These are phyloP conservation scores for Muscicapa striata DNA, from an alignment of 2,797 vertebrate genomes.

Conservation along the genomic window DNA sequence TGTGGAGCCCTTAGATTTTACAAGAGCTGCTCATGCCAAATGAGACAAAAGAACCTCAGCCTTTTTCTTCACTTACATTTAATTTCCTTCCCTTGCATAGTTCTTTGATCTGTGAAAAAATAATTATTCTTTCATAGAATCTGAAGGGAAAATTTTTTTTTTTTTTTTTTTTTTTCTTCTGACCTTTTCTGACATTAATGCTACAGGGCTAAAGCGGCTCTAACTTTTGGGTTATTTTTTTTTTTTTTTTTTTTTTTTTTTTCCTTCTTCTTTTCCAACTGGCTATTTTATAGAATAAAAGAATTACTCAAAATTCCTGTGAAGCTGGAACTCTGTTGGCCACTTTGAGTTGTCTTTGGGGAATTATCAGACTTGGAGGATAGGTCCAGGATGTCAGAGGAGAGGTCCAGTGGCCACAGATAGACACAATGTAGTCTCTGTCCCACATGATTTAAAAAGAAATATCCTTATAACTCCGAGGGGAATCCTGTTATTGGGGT, in stretches of 20 bases:
- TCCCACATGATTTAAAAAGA: background rate
- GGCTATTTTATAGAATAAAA: background rate
- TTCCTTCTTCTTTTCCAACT: background rate
- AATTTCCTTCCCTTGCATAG: background rate
- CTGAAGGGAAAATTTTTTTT: background rate
- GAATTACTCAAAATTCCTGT: background rate
- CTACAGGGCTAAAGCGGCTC: background rate
- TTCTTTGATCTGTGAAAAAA: slow-evolving; percentile 10
- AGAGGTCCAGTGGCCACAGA: fast-evolving
- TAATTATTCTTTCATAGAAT: background rate
- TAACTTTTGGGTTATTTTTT: background rate
- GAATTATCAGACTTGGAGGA: background rate
- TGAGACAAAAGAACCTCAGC: background rate
- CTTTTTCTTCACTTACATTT: background rate
- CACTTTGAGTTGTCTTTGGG: background rate
- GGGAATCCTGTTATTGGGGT: background rate
- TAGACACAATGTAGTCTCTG: fast-evolving
- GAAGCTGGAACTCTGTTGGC: background rate
- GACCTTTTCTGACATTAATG: slow-evolving; percentile 10
- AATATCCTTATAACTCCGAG: fast-evolving
- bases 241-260: no score
- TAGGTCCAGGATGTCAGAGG: fast-evolving
- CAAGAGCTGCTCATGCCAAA: background rate
- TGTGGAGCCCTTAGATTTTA: background rate
- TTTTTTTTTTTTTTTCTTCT: no score